A percentile compares a stretch with the other conserved stretches of the same genome.
These are phyloP conservation scores for Tetraneura akinire DNA, from an alignment of 1,140 invertebrate species.

Conservation along the genomic window DNA sequence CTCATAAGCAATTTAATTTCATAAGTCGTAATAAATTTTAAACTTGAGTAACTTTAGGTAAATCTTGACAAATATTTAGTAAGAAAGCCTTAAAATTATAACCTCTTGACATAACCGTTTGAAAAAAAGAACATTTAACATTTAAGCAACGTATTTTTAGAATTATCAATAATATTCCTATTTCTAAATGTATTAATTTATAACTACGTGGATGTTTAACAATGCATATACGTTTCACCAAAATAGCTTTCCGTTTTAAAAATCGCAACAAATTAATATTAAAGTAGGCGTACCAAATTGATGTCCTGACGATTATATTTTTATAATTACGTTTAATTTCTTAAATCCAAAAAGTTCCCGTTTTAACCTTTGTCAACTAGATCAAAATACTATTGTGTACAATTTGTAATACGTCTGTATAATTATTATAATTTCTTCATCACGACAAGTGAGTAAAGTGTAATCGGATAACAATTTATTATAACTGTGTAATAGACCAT, in stretches of 20 bases:
- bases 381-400: background rate
- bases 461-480: background rate
- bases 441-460: too few species aligned
- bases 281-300: slow-evolving; percentile 12
- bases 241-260: background rate
- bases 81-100: background rate
- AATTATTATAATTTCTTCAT: background rate
- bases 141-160: background rate
- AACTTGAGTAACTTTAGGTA: background rate
- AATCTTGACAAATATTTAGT: background rate
- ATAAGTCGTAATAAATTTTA: background rate
- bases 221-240: background rate
- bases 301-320: background rate
- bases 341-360: too few species aligned
- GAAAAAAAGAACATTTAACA: background rate
- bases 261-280: background rate
- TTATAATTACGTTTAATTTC: background rate
- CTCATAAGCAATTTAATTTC: slow-evolving; percentile 3
- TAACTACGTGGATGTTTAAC: background rate
- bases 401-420: too few species aligned
- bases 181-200: background rate
- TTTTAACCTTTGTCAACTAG: background rate
- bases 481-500: background rate
- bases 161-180: background rate
- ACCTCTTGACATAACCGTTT: background rate